A percentile compares a stretch with the other conserved stretches of the same genome.
These are phyloP conservation scores for Notothenia coriiceps DNA, from an alignment of 2,113 vertebrate species.

Conservation along the genomic window DNA sequence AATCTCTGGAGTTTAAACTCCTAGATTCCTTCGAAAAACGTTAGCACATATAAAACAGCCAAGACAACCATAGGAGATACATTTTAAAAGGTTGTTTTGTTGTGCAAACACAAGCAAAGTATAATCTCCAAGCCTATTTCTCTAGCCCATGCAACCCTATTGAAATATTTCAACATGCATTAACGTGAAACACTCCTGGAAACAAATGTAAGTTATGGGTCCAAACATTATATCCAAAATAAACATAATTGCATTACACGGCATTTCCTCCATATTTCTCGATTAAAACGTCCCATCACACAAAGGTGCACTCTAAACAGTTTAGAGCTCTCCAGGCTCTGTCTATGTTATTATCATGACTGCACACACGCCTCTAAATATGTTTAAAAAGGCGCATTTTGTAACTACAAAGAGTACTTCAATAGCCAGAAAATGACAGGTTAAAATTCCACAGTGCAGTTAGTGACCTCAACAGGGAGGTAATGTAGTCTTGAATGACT, in stretches of 20 bases:
- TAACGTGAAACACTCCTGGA: neutral
- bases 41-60: neutral
- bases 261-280: neutral
- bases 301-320: conserved; percentile 1
- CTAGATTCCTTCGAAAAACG: neutral
- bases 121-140: neutral
- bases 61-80: neutral
- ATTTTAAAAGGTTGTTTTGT: neutral
- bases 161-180: neutral
- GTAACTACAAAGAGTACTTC: conserved; percentile 15
- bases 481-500: neutral
- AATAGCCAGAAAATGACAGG: conserved; percentile 50
- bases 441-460: neutral
- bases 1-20: conserved; percentile 30
- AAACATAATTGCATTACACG: neutral
- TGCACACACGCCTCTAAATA: conserved; percentile 21
- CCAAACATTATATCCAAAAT: neutral
- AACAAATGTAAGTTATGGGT: neutral
- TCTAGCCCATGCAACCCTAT: neutral
- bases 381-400: conserved; percentile 46
- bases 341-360: conserved; percentile 40
- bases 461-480: neutral
- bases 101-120: neutral
- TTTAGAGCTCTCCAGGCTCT: neutral
- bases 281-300: neutral